Conservation (phyloP, 1,140 invertebrate genomes). For the Sesamia nonagrioides region DNA sequence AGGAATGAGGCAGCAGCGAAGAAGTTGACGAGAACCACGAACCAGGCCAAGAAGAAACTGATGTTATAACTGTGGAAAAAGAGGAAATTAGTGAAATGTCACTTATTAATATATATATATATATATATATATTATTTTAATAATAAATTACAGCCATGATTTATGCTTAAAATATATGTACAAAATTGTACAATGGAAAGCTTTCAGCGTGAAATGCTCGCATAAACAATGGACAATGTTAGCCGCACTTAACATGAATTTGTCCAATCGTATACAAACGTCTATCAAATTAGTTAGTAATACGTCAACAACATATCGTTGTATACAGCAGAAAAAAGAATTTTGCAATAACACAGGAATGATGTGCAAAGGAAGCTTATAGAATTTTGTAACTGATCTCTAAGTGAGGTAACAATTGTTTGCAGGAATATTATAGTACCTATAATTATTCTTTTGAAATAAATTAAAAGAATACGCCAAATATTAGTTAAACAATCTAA, state of each 20-base stretch:
- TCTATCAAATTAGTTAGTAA: conserved; percentile 23
- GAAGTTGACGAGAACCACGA: conserved; percentile 92
- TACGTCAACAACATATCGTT: conserved; percentile 13
- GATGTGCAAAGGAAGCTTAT: background rate
- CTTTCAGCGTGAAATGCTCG: conserved; percentile 25
- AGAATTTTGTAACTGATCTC: background rate
- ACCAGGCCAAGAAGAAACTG: conserved; percentile 94
- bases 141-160: background rate
- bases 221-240: conserved; percentile 22
- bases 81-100: background rate
- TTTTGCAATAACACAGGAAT: conserved; percentile 1
- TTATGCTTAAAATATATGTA: background rate
- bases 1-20: conserved; percentile 92
- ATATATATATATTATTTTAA: background rate
- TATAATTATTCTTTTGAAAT: too few species aligned
- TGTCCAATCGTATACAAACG: conserved; percentile 24
- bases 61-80: conserved; percentile 88
- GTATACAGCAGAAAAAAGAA: background rate
- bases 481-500: too few species aligned
- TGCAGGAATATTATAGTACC: background rate
- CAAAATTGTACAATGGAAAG: conserved; percentile 15
- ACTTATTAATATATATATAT: background rate
- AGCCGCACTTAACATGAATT: conserved; percentile 10
- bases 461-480: too few species aligned
- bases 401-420: background rate